Evolutionary conservation across 2,888 invertebrate genomes (phyloP).

Genomic region (Eremobia ochroleuca): DNA sequence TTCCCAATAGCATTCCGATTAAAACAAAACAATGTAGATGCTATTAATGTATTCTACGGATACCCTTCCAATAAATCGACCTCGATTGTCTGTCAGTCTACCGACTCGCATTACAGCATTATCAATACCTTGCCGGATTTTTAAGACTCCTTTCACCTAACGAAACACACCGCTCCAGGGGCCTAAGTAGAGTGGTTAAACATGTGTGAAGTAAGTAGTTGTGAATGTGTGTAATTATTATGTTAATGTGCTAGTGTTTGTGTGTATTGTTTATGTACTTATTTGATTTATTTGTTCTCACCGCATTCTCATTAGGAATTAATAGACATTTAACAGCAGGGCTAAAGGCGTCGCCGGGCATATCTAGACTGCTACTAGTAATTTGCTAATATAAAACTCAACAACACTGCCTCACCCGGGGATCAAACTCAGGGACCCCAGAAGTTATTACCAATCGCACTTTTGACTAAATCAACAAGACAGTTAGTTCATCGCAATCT

Average conservation of each 20-base stretch:
- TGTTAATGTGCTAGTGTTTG: slow-evolving; percentile 52
- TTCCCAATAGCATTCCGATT: slow-evolving; percentile 45
- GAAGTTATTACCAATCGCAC: not conserved
- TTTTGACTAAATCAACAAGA: not conserved
- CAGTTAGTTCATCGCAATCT: not conserved
- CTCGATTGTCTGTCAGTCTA: slow-evolving; percentile 78
- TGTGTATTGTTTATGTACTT: slow-evolving; percentile 52
- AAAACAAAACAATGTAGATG: slow-evolving; percentile 58
- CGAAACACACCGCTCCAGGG: slow-evolving; percentile 19
- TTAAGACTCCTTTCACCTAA: slow-evolving; percentile 22
- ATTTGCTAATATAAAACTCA: not conserved
- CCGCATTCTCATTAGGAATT: slow-evolving; percentile 27
- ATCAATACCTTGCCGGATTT: slow-evolving; percentile 56
- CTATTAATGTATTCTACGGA: slow-evolving; percentile 60
- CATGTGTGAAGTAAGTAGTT: slow-evolving; percentile 54
- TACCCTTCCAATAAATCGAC: slow-evolving; percentile 66
- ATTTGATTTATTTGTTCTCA: slow-evolving; percentile 54
- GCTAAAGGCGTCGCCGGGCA: not conserved
- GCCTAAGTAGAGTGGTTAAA: slow-evolving; percentile 21
- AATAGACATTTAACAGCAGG: not conserved
- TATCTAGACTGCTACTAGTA: not conserved
- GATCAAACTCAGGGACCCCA: not conserved
- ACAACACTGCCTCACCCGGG: not conserved
- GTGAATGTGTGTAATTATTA: slow-evolving; percentile 57
- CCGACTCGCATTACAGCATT: slow-evolving; percentile 54